Percentiles rank a stretch among this genome's conserved stretches.
Conservation (phyloP, 2,888 invertebrate species). For the Orchesellides sinensis region DNA sequence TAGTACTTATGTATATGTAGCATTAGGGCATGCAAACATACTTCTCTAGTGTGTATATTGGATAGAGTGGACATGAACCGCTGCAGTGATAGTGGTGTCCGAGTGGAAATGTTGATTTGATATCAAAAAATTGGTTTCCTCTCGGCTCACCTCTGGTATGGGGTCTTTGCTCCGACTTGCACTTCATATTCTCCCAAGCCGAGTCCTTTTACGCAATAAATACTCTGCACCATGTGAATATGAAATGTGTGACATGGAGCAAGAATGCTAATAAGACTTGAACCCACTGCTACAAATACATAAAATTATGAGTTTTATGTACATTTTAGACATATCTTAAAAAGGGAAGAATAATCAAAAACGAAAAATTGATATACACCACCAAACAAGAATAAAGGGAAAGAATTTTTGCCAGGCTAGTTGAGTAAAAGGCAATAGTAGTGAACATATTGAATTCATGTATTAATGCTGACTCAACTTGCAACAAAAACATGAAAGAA, state of each 20-base stretch:
- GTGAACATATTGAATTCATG: no score
- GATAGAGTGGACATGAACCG: conserved; percentile 32
- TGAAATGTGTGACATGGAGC: conserved; percentile 57
- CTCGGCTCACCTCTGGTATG: conserved; percentile 60
- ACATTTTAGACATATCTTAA: conserved; percentile 47
- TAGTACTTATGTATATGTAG: not conserved
- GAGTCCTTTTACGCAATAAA: not conserved
- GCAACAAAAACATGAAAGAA: not conserved
- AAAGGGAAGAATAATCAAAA: conserved; percentile 41
- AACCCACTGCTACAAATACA: conserved; percentile 62
- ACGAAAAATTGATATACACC: conserved; percentile 16
- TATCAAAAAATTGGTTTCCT: conserved; percentile 63
- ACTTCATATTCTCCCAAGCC: not conserved
- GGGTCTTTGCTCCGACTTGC: conserved; percentile 55
- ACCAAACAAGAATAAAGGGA: not conserved
- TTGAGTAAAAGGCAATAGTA: not conserved
- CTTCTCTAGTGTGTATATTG: conserved; percentile 11
- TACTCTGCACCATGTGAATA: conserved; percentile 48
- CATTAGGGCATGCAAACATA: not conserved
- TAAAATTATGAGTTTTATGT: conserved; percentile 60
- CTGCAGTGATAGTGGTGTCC: conserved; percentile 28
- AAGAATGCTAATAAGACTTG: conserved; percentile 60
- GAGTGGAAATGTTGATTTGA: conserved; percentile 57
- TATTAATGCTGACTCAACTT: no score
- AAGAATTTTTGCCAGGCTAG: conserved; percentile 14